These are phyloP conservation scores for Cynopterus brachyotis DNA, from an alignment of 2,113 vertebrate genomes.

Conservation along the genomic window DNA sequence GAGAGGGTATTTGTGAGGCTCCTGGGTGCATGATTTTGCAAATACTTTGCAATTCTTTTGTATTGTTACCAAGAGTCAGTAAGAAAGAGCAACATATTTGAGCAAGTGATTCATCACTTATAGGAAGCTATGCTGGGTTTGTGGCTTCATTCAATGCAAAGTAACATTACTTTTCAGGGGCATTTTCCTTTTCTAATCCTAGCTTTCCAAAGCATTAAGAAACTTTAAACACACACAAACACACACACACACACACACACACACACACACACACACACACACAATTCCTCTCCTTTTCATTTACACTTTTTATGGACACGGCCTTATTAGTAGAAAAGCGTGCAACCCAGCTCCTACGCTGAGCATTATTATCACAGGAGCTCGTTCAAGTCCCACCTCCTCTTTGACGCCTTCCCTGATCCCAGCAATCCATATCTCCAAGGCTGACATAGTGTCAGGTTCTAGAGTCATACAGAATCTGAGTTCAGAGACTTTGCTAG, in stretches of 20 bases:
- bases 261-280: background rate
- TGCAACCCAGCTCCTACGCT: background rate
- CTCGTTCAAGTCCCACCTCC: background rate
- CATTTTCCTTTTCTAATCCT: background rate
- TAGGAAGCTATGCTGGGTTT: background rate
- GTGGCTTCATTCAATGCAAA: background rate
- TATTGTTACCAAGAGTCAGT: background rate
- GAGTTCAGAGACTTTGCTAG: no score
- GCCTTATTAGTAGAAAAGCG: background rate
- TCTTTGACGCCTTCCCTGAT: background rate
- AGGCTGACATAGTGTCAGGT: background rate
- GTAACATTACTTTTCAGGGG: background rate
- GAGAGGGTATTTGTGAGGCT: background rate
- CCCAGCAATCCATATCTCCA: background rate
- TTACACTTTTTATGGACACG: background rate
- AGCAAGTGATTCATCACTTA: background rate
- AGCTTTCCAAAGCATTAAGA: background rate
- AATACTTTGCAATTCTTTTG: background rate
- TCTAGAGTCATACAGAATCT: background rate
- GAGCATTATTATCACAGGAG: fast-evolving
- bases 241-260: background rate
- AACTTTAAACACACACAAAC: background rate
- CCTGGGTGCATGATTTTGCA: background rate
- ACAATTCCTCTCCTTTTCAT: background rate
- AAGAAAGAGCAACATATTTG: background rate